Conservation (phyloP, 2,888 invertebrate species). For the Hesperia comma region DNA sequence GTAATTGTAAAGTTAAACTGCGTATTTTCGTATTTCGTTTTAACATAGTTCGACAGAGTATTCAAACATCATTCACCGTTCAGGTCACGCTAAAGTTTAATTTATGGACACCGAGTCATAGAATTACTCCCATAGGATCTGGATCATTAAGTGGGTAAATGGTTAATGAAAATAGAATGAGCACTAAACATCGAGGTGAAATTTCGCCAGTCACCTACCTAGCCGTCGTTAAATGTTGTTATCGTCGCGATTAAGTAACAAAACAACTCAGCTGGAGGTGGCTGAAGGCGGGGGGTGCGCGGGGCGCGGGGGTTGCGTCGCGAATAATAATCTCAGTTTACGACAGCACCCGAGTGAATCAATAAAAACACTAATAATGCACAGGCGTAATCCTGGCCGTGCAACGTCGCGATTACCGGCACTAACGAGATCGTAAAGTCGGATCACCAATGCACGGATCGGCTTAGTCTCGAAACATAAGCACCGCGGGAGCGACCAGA, state of each 20-base stretch:
- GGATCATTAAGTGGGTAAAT: slow-evolving; percentile 84
- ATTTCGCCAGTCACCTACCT: slow-evolving; percentile 84
- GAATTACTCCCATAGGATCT: slow-evolving; percentile 79
- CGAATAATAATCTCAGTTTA: slow-evolving; percentile 84
- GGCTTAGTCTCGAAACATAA: slow-evolving; percentile 64
- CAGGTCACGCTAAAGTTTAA: slow-evolving; percentile 79
- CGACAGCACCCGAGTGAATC: slow-evolving; percentile 83
- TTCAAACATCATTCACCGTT: slow-evolving; percentile 21
- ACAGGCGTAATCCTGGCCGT: slow-evolving; percentile 80
- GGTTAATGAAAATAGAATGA: slow-evolving; percentile 84
- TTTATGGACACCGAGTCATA: slow-evolving; percentile 76
- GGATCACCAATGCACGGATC: slow-evolving; percentile 79
- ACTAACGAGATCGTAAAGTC: slow-evolving; percentile 83
- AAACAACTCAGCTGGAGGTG: slow-evolving; percentile 74
- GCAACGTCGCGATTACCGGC: slow-evolving; percentile 78
- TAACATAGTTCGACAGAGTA: too few species aligned
- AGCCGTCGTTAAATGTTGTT: slow-evolving; percentile 83
- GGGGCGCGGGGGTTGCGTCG: slow-evolving; percentile 62
- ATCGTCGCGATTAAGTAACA: slow-evolving; percentile 83
- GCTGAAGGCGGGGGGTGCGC: slow-evolving; percentile 48
- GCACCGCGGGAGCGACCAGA: slow-evolving; percentile 34
- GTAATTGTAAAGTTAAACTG: too few species aligned
- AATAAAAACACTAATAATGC: slow-evolving; percentile 85
- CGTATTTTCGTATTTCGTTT: too few species aligned
- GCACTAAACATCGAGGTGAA: slow-evolving; percentile 83